phyloP scores from a whole-genome alignment of 2,797 vertebrate genomes.

The Astyanax mexicanus region DNA sequence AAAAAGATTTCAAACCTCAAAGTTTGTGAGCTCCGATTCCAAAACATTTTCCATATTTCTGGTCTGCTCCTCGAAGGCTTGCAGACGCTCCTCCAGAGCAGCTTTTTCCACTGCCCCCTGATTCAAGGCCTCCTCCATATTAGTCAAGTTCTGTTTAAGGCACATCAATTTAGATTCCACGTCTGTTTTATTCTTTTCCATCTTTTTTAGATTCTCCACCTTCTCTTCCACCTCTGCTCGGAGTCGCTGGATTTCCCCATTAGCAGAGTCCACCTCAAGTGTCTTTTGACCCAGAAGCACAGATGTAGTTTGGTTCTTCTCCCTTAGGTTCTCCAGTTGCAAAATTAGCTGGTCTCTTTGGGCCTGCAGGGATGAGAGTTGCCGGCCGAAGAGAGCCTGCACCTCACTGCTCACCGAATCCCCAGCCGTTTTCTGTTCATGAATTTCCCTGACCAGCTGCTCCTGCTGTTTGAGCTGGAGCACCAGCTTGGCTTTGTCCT shows the following conservation, averaged over 20 bases:
- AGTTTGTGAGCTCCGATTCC: slow-evolving; percentile 78
- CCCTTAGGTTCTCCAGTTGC: slow-evolving; percentile 72
- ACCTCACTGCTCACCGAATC: slow-evolving; percentile 66
- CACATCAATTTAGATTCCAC: slow-evolving; percentile 72
- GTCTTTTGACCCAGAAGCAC: slow-evolving; percentile 73
- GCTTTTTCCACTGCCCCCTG: slow-evolving; percentile 68
- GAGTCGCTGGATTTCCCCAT: slow-evolving; percentile 66
- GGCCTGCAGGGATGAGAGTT: slow-evolving; percentile 67
- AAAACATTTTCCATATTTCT: slow-evolving; percentile 75
- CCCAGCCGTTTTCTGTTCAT: slow-evolving; percentile 69
- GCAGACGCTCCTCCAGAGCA: slow-evolving; percentile 68
- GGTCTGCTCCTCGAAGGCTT: slow-evolving; percentile 72
- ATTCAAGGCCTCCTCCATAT: slow-evolving; percentile 71
- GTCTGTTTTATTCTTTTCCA: slow-evolving; percentile 71
- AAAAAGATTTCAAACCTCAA: slow-evolving; percentile 60
- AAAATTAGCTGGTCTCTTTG: slow-evolving; percentile 68
- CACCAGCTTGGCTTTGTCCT: slow-evolving; percentile 68
- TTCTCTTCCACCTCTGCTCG: slow-evolving; percentile 71
- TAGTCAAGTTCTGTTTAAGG: slow-evolving; percentile 69
- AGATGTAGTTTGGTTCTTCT: slow-evolving; percentile 61
- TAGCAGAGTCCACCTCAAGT: slow-evolving; percentile 59
- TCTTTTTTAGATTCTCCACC: slow-evolving; percentile 50
- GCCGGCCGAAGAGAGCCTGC: slow-evolving; percentile 63
- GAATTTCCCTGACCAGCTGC: slow-evolving; percentile 68
- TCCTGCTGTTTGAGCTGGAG: slow-evolving; percentile 71